Base-by-base conservation (phyloP, 2,113 vertebrate genomes). In the Pelecanoides urinatrix region DNA sequence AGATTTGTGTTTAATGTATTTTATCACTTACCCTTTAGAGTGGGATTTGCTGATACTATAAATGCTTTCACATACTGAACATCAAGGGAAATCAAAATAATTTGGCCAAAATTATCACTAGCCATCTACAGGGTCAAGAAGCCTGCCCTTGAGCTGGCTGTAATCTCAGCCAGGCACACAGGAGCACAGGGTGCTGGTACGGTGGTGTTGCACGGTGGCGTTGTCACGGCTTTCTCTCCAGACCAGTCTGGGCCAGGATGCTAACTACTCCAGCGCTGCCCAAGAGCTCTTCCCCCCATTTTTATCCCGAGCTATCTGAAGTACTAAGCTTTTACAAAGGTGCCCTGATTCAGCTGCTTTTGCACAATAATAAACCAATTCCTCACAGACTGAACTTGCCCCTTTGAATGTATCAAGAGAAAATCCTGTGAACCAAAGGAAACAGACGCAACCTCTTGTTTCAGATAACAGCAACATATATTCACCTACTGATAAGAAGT, bases 1-100 rank as follows among this genome's bases (percentile, higher is more conserved):
- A 63, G 94, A 94, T 95, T 94, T 88, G 90, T 68, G 77, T 73
- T 95, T 92, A 91, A 93, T 72, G 40, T 49, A 59, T 93, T 95
- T 93, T 88, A 96, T 80, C 71, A 88, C 76, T 82, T 94, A 50
- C 58, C 87, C 86, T 96, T 90, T 82, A 67, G 52, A 91, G 87
- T 42, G 47, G 75, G 63, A 92, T 96, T 95, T 97, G 88, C 89
- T 72, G 73, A 38, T 91, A 81, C 74, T 91, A 70, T 40, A 82
- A 94, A 79, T 20, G 14, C 59, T 83, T 73, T 88, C 85, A 86
- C 40, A 85, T 15, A 78, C 58, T 34, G 62, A 81, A 59, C 42
- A 71, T 1, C 6, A 79, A 79, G 53, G 42, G 89, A 94, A 92
- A 96, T 67, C 49, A 83, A 89, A 97, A 73, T 34, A 47, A 58